These are phyloP conservation scores for Polypterus bichir DNA, from an alignment of 2,113 vertebrate species.

Conservation along the genomic window DNA sequence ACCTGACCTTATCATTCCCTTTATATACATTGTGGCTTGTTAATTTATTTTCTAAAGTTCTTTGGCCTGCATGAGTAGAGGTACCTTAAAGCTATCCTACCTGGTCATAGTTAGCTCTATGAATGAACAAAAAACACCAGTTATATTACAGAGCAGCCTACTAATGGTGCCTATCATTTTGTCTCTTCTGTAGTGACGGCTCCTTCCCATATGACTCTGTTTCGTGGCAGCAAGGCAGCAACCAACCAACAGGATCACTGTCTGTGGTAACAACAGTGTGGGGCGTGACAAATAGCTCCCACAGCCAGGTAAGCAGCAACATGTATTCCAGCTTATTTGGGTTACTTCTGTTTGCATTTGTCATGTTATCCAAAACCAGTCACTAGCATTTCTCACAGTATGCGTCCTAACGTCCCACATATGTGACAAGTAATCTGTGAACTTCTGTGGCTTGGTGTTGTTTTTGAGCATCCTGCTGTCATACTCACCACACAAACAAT, in stretches of 20 bases:
- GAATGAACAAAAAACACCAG: too few species aligned
- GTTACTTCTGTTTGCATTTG: not conserved
- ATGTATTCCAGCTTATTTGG: not conserved
- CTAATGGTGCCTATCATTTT: not conserved
- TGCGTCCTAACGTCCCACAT: slow-evolving; percentile 24
- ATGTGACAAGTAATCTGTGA: too few species aligned
- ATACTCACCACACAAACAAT: too few species aligned
- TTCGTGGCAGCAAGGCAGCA: slow-evolving; percentile 73
- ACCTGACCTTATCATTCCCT: not conserved
- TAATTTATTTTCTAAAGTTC: not conserved
- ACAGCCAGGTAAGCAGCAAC: slow-evolving; percentile 52
- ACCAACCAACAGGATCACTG: slow-evolving; percentile 76
- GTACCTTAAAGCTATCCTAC: not conserved
- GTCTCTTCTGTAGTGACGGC: slow-evolving; percentile 48
- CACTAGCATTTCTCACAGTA: slow-evolving; percentile 50
- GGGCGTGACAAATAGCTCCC: slow-evolving; percentile 80
- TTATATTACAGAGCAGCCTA: too few species aligned
- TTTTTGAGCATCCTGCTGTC: too few species aligned
- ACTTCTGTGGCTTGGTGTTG: too few species aligned
- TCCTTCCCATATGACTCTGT: slow-evolving; percentile 61
- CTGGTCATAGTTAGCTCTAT: not conserved
- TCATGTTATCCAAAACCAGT: slow-evolving; percentile 17
- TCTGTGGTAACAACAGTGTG: slow-evolving; percentile 90
- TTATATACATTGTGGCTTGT: not conserved
- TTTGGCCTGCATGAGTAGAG: not conserved